These are phyloP conservation scores for Gambusia holbrooki DNA, from an alignment of 2,113 vertebrate genomes.

Conservation along the genomic window DNA sequence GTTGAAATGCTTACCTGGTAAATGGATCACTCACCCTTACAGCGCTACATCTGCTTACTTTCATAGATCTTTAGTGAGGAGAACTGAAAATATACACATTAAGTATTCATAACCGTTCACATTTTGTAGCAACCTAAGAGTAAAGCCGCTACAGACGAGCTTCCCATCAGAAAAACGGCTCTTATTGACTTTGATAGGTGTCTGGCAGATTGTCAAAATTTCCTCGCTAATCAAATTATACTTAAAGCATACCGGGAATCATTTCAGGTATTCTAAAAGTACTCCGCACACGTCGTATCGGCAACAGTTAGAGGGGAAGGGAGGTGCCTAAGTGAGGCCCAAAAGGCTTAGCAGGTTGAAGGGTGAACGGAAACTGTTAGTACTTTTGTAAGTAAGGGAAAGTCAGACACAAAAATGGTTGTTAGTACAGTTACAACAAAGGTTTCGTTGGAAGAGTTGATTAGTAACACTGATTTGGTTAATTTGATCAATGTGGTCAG, in stretches of 20 bases:
- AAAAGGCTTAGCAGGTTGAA: conserved; percentile 64
- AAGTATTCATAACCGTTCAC: neutral
- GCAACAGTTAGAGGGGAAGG: conserved; percentile 26
- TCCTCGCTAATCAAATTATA: neutral
- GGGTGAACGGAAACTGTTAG: conserved; percentile 82
- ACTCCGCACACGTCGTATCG: conserved; percentile 11
- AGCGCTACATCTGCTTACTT: conserved; percentile 39
- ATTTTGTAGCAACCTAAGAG: neutral
- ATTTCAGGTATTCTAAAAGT: conserved; percentile 1
- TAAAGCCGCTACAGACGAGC: neutral
- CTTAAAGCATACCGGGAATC: neutral
- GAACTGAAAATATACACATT: conserved; percentile 20
- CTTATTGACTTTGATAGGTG: conserved; percentile 61
- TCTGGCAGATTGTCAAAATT: conserved; percentile 75
- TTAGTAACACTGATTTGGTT: conserved; percentile 82
- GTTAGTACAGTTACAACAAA: conserved; percentile 87
- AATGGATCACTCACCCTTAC: conserved; percentile 56
- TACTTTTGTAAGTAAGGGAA: conserved; percentile 83
- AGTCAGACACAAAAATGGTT: conserved; percentile 89
- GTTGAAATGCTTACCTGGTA: conserved; percentile 35
- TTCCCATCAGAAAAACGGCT: conserved; percentile 8
- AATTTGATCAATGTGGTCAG: conserved; percentile 71
- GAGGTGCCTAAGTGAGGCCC: conserved; percentile 14
- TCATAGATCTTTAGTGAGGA: conserved; percentile 25
- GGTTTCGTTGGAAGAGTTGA: conserved; percentile 79